These are phyloP conservation scores for Myzus persicae DNA, from an alignment of 1,140 invertebrate genomes.

Conservation along the genomic window DNA sequence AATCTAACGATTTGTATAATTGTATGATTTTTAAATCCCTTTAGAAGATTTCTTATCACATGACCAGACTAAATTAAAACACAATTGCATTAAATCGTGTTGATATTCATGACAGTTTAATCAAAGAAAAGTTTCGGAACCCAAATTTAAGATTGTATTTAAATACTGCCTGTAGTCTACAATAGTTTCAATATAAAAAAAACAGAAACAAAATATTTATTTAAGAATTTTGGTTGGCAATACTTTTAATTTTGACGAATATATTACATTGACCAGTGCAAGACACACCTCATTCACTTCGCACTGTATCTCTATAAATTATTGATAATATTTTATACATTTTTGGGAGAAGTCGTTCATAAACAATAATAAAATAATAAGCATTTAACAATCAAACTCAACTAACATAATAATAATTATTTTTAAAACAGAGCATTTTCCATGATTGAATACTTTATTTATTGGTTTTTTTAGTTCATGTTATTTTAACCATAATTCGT, in stretches of 20 bases:
- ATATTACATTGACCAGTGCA: background rate
- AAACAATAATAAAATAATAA: too few relatives aligned
- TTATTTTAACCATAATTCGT: too few relatives aligned
- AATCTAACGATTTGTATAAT: too few relatives aligned
- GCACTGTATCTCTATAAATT: too few relatives aligned
- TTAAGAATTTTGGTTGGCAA: background rate
- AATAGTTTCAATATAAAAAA: background rate
- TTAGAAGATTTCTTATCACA: conserved; percentile 32
- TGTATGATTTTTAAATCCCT: background rate
- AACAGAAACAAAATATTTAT: background rate
- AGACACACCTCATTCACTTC: background rate
- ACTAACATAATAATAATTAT: too few relatives aligned
- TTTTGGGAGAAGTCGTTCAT: too few relatives aligned
- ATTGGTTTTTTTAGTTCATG: too few relatives aligned
- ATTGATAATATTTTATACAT: too few relatives aligned
- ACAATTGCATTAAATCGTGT: conserved; percentile 17
- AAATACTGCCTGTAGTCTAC: too few relatives aligned
- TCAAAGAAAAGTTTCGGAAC: conserved; percentile 37
- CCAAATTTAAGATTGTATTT: conserved; percentile 16
- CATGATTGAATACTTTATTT: too few relatives aligned
- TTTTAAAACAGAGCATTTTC: too few relatives aligned
- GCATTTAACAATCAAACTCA: too few relatives aligned
- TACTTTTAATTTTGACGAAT: background rate
- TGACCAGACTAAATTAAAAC: background rate
- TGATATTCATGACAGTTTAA: background rate